Evolutionary conservation across 2,113 vertebrate species (phyloP).

Genomic region (Pangasianodon gigas): DNA sequence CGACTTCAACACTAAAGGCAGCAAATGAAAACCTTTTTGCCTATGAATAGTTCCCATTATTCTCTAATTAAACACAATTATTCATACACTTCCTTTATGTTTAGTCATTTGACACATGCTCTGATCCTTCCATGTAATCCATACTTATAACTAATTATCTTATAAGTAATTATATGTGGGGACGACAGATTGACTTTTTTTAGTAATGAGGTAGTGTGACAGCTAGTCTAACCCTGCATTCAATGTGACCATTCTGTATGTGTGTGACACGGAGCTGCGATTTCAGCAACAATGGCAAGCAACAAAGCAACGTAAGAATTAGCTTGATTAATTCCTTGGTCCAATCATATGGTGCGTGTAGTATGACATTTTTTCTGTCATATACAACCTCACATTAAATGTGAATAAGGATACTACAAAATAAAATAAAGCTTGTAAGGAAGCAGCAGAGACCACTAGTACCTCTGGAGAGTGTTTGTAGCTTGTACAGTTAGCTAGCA

Average conservation of each 20-base stretch:
- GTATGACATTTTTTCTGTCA: neutral
- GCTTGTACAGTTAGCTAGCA: neutral
- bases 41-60: neutral
- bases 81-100: neutral
- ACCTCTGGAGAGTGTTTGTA: neutral
- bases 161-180: neutral
- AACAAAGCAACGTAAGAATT: neutral
- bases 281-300: neutral
- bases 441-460: neutral
- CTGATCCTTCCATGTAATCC: neutral
- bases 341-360: neutral
- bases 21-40: neutral
- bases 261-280: neutral
- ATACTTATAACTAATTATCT: neutral
- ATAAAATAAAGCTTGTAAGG: neutral
- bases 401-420: neutral
- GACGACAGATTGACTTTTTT: neutral
- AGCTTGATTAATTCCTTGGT: neutral
- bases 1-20: neutral
- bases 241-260: neutral
- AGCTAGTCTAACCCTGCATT: neutral
- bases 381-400: neutral
- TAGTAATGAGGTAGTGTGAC: neutral
- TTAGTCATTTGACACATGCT: neutral
- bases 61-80: constrained; percentile 2